Evolutionary conservation across 2,888 invertebrate species (phyloP), one percentile per base, ranked within the genome.

Genomic region (Chironomus tentans): DNA sequence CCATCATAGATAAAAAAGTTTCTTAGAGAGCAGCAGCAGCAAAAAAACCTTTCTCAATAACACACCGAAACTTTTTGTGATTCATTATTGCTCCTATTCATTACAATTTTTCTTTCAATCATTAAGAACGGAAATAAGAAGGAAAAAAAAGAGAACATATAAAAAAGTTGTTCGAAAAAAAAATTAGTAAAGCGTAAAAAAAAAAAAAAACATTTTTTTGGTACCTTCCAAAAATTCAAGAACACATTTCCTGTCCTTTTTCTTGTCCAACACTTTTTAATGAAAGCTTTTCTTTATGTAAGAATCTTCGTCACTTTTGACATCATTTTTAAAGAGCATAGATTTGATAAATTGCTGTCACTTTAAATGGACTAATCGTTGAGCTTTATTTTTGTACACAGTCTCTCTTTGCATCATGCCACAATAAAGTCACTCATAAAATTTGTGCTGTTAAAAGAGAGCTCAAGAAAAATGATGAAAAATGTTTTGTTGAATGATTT

Each of bases 311-410:
- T 38, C 10, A 38, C 7, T 38, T 38, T 38, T 38, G 38, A 38
- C 56, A 18, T 18, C 1, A 2, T 18, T 56, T 56, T 15, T 15
- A 56, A 56, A 56, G n/a, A 18, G 6, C 18, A 56, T 56, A 56
- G 13, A 50, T 24, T 50, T 70, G 70, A 70, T 70, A 50, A 71
- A 71, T 71, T 71, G 46, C 22, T 24, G 71, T 48, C 22, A 50
- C 65, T 71, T 71, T 21, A 22, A 47, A 50, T 71, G 28, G 71
- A 71, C 71, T 71, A 71, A 71, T 71, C 48, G 28, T 22, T 18
- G 47, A 13, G 22, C 22, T 65, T 65, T 24, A 21, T 7, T 62
- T 62, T 10, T 18, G 7, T 62, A 62, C 15, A 2, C n/a, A 7
- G 1, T 21, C 3, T 1, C 22, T 22, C 2, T 50, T 13, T 48